Evolutionary conservation across 2,797 vertebrate genomes (phyloP), one percentile per base, ranked within the genome.

Genomic region (Esox masquinongy): DNA sequence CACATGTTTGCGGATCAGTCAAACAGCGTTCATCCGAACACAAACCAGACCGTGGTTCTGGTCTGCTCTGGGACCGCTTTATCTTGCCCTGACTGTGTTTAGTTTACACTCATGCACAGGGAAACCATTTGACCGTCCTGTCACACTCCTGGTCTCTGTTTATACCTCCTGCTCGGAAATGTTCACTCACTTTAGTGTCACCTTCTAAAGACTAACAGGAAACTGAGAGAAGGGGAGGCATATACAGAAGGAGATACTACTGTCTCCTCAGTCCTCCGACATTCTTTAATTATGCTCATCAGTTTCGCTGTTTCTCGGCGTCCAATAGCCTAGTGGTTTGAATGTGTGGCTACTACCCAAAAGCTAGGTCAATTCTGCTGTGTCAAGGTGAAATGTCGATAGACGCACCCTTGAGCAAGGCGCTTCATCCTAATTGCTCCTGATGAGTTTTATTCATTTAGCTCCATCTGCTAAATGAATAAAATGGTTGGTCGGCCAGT

Each of bases 11-110:
- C 76, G 63, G 68, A 63, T 72, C 51, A 67, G 74, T 82, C 43
- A 84, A 87, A 29, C 75, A 79, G 79, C 74, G 79, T 34, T 74
- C 77, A 69, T 72, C 82, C 79, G 77, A 81, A 88, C 83, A 78
- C 16, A 80, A 76, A 80, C 67, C 86, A 83, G 88, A 79, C 77
- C 68, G 72, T 19, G 5, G 74, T 63, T 87, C 77, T 83, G 87
- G 79, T 74, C 73, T 15, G 15, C 9, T 59, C 70, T 76, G 73
- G 31, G 31, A 68, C 81, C 77, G 56, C 77, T 77, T 80, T 74
- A 59, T 68, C 68, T 83, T 80, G 72, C 74, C 73, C 79, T 73
- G 5, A 7, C 64, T 1, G 8, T 86, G 82, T 90, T 88, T 82
- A 83, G 39, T 69, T 69, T 70, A 51, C 26, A 14, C 47, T 50